These are phyloP conservation scores for Thunnus maccoyii DNA, from an alignment of 2,113 vertebrate genomes.

Conservation along the genomic window DNA sequence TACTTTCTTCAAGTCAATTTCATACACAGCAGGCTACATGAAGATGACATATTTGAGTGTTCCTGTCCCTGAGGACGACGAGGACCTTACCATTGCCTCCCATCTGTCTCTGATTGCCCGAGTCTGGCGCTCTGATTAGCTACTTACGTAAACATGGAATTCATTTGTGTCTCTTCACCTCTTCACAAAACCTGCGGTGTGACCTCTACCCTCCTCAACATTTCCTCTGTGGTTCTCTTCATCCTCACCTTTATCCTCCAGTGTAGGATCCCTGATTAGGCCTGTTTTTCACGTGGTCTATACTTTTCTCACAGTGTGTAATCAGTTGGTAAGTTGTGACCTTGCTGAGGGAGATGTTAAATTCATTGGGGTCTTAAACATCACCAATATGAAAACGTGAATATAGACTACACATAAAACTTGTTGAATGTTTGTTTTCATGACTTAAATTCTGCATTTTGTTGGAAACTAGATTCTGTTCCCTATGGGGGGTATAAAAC, in stretches of 20 bases:
- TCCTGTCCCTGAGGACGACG: neutral
- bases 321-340: constrained; percentile 16
- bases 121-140: constrained; percentile 40
- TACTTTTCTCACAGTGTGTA: neutral
- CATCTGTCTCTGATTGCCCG: constrained; percentile 23
- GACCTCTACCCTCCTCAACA: constrained; percentile 5
- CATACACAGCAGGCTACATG: neutral
- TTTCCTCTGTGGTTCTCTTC: neutral
- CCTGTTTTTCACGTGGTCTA: neutral
- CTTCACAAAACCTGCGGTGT: neutral
- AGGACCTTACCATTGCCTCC: neutral
- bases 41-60: neutral
- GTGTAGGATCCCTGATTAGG: constrained; percentile 2
- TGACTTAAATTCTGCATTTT: neutral
- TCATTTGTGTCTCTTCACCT: neutral
- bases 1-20: constrained; percentile 5
- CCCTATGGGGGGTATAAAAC: neutral
- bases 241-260: neutral
- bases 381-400: neutral
- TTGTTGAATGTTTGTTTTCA: neutral
- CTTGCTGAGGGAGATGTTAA: neutral
- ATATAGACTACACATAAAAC: neutral
- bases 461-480: constrained; percentile 5
- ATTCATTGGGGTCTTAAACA: neutral
- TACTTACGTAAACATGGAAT: constrained; percentile 63